phyloP scores from a whole-genome alignment of 2,113 vertebrate genomes.

The Osmerus mordax region DNA sequence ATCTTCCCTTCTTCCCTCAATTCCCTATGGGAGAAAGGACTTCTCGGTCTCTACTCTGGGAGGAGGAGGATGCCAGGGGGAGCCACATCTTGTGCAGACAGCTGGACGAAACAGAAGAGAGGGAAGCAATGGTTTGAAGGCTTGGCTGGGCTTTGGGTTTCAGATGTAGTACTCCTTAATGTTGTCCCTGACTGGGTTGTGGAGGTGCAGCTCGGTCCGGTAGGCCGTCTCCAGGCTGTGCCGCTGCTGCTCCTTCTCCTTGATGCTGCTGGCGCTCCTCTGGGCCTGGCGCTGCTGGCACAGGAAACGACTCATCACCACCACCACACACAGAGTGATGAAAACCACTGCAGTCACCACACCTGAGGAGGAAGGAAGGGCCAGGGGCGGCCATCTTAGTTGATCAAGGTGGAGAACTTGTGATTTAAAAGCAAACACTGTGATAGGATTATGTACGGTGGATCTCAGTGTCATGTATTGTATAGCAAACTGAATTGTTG shows the following conservation, averaged over 20 bases:
- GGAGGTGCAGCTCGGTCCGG: slow-evolving; percentile 88
- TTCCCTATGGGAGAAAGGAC: slow-evolving; percentile 15
- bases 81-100: slow-evolving; percentile 1
- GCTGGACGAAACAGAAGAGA: slow-evolving; percentile 17
- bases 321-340: slow-evolving; percentile 84
- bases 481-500: no score
- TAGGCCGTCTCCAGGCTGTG: slow-evolving; percentile 83
- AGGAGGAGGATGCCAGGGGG: background rate
- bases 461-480: no score
- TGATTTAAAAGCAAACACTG: no score
- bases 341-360: slow-evolving; percentile 90
- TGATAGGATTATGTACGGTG: no score
- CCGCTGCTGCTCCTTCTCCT: slow-evolving; percentile 82
- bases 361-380: slow-evolving; percentile 81
- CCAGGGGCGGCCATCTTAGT: slow-evolving; percentile 32
- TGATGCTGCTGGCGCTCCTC: slow-evolving; percentile 68
- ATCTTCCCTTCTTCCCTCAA: slow-evolving; percentile 15
- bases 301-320: slow-evolving; percentile 85
- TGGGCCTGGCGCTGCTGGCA: slow-evolving; percentile 87
- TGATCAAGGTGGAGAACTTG: no score
- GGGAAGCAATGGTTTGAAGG: slow-evolving; percentile 28
- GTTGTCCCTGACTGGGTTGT: slow-evolving; percentile 86
- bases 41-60: background rate
- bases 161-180: slow-evolving; percentile 98
- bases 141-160: slow-evolving; percentile 65